phyloP scores from a whole-genome alignment of 2,797 vertebrate species.

The Steatocranus sp. region DNA sequence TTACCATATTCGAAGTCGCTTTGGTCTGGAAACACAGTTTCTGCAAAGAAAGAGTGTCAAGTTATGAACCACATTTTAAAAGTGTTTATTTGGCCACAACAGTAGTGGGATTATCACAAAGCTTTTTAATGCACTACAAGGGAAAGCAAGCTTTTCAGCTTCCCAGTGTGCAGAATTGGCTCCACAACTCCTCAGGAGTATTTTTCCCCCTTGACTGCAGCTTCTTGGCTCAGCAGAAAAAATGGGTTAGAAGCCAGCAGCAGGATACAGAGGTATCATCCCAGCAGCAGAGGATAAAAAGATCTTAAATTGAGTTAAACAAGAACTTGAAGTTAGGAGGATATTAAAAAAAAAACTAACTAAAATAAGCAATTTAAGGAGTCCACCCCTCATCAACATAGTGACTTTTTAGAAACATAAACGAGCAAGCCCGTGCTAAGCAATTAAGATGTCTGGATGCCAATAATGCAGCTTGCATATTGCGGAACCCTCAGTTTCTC shows the following conservation, averaged over 20 bases:
- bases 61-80: neutral
- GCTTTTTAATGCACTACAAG: neutral
- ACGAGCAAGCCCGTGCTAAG: neutral
- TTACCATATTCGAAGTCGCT: slow-evolving; percentile 80
- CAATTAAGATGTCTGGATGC: neutral
- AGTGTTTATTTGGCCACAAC: neutral
- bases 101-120: neutral
- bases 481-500: slow-evolving; percentile 36
- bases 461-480: slow-evolving; percentile 40
- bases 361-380: neutral
- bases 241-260: slow-evolving; percentile 45
- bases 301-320: neutral
- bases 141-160: slow-evolving; percentile 6
- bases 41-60: slow-evolving; percentile 48
- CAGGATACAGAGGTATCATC: neutral
- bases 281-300: neutral
- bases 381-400: neutral
- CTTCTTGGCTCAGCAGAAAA: slow-evolving; percentile 70
- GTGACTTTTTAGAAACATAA: neutral
- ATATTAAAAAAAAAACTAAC: neutral
- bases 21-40: slow-evolving; percentile 58
- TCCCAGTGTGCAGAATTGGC: slow-evolving; percentile 48
- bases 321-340: neutral
- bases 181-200: slow-evolving; percentile 24
- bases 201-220: slow-evolving; percentile 21